Evolutionary conservation across 2,888 invertebrate genomes (phyloP), one percentile per base, ranked within the genome.

Genomic region (Pristionchus exspectatus): DNA sequence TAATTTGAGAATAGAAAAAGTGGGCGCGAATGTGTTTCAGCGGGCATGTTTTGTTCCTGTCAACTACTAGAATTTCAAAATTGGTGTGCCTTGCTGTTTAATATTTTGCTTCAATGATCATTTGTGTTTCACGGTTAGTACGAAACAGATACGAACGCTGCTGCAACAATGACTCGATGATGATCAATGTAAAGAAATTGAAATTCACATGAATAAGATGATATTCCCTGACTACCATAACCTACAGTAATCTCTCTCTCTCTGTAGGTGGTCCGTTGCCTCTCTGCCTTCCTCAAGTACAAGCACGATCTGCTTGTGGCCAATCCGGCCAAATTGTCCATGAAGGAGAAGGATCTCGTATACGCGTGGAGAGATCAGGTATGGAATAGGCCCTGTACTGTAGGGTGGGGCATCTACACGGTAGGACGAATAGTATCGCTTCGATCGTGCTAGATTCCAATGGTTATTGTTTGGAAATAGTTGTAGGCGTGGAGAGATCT

Each of bases 311-410:
- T 88, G 18, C 59, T 88, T 16, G 10, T 12, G 38, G n/a, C 18
- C 59, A 77, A 74, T n/a, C 33, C 21, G 54, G 21, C 54, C 59
- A 88, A 88, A n/a, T 38, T 88, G 81, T 30, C 33, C 27, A 81
- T 77, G 30, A 88, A 88, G 66, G 81, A 88, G 38, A 88, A 88
- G 66, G 88, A 88, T 33, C 56, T 63, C 7, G 88, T 88, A n/a
- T 44, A 30, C 56, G 50, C 77, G 44, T 88, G 88, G 88, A 77
- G 44, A 27, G 81, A 88, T 21, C 77, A 81, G 81, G 88, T 88
- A 33, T 18, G 87, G 21, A 14, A 50, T 50, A n/a, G n/a, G n/a
- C n/a, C n/a, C n/a, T n/a, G n/a, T n/a, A n/a, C n/a, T n/a, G n/a
- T n/a, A n/a, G n/a, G n/a, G n/a, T n/a, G n/a, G n/a, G 50, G 27